These are phyloP conservation scores for Macrostomum lignano DNA, from an alignment of 1,140 invertebrate genomes.

Conservation along the genomic window DNA sequence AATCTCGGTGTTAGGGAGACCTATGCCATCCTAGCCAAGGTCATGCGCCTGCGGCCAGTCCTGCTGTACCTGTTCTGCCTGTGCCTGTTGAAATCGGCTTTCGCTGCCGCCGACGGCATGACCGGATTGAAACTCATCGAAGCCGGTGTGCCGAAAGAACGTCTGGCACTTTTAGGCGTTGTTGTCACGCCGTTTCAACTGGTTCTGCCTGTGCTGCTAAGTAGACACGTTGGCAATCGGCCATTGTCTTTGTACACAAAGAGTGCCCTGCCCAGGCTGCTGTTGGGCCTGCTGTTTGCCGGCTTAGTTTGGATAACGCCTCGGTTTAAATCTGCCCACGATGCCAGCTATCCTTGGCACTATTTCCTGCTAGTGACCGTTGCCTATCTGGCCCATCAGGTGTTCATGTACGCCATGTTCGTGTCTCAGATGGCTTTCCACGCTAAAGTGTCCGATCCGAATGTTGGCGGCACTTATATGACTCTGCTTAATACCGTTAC, in stretches of 20 bases:
- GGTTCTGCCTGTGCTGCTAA: constrained; percentile 58
- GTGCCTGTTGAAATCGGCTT: constrained; percentile 73
- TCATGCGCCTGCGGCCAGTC: constrained; percentile 53
- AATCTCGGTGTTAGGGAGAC: constrained; percentile 41
- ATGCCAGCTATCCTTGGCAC: neutral
- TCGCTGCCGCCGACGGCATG: constrained; percentile 73
- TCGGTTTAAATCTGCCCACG: neutral
- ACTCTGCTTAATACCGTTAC: constrained; percentile 79
- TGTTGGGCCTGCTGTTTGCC: constrained; percentile 31
- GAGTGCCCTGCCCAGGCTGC: constrained; percentile 52
- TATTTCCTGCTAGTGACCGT: neutral
- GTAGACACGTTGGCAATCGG: no score
- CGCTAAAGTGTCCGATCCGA: constrained; percentile 54
- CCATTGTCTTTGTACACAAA: constrained; percentile 62
- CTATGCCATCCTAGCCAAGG: constrained; percentile 51
- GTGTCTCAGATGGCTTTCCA: constrained; percentile 48
- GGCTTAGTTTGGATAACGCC: neutral
- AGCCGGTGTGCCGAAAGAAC: constrained; percentile 72
- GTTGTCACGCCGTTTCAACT: constrained; percentile 79
- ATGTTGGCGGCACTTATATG: constrained; percentile 94
- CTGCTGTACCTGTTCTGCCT: constrained; percentile 42
- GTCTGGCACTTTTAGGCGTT: constrained; percentile 53
- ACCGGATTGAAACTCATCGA: constrained; percentile 77
- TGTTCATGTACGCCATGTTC: constrained; percentile 45
- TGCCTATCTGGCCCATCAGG: no score